Conservation (phyloP, 2,888 invertebrate genomes). For the Carpatolechia fugitivella region DNA sequence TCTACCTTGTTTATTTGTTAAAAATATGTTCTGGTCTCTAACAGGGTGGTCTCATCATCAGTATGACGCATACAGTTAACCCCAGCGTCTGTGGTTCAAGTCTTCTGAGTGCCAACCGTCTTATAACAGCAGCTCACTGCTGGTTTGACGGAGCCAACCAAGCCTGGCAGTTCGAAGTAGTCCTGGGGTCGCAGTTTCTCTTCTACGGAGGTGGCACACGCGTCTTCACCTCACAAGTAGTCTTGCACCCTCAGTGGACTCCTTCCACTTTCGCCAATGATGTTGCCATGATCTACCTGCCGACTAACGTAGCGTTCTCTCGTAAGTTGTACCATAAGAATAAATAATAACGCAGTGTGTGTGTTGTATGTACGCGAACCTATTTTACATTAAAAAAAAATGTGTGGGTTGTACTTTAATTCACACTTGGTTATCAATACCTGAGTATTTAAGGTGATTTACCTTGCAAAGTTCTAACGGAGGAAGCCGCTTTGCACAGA, state of each 20-base stretch:
- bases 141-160: slow-evolving; percentile 37
- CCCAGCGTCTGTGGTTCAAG: slow-evolving; percentile 36
- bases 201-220: slow-evolving; percentile 40
- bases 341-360: no score
- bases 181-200: slow-evolving; percentile 36
- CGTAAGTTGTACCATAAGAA: slow-evolving; percentile 38
- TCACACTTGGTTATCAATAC: no score
- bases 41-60: slow-evolving; percentile 35
- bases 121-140: slow-evolving; percentile 45
- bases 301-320: slow-evolving; percentile 30
- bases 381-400: no score
- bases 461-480: no score
- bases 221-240: slow-evolving; percentile 37
- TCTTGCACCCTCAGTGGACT: slow-evolving; percentile 45
- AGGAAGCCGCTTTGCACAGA: no score
- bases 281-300: slow-evolving; percentile 48
- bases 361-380: no score
- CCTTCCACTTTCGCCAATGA: slow-evolving; percentile 39
- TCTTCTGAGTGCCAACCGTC: slow-evolving; percentile 31
- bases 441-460: no score
- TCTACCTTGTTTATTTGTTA: background rate
- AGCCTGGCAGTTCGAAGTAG: slow-evolving; percentile 34
- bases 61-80: slow-evolving; percentile 23
- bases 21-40: background rate
- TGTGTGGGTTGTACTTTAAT: no score